Evolutionary conservation across 2,797 vertebrate genomes (phyloP).

Genomic region (Ptychobarbus kaznakovi): DNA sequence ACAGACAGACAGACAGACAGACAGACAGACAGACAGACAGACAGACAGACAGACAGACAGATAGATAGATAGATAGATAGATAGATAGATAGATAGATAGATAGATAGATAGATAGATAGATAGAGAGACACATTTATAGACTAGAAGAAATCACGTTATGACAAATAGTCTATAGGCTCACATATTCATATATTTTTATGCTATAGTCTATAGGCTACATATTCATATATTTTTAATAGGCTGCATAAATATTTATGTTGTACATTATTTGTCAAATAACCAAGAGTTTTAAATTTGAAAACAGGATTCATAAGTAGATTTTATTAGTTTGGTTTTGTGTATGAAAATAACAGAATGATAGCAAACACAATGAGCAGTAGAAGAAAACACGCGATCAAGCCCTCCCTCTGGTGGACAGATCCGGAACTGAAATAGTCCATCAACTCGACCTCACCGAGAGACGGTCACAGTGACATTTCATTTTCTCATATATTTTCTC

Average conservation of each 20-base stretch:
- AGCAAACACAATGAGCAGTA: background rate
- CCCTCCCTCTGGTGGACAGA: conserved; percentile 43
- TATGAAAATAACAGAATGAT: background rate
- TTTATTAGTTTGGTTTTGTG: background rate
- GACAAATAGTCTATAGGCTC: background rate
- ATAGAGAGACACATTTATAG: too few species aligned
- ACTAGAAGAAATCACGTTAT: background rate
- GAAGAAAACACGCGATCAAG: conserved; percentile 21
- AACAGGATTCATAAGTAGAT: background rate
- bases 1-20: too few species aligned
- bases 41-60: too few species aligned
- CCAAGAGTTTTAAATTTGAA: background rate
- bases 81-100: too few species aligned
- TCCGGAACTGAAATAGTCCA: background rate
- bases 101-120: background rate
- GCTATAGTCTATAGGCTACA: background rate
- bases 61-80: too few species aligned
- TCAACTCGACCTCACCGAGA: background rate
- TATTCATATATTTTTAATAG: background rate
- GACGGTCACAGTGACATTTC: conserved; percentile 7
- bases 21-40: too few species aligned
- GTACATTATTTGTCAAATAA: background rate
- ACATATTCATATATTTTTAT: too few species aligned
- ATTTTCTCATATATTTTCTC: conserved; percentile 10
- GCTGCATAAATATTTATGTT: background rate